These are phyloP conservation scores for Lasioglossum vierecki DNA, from an alignment of 2,888 invertebrate genomes.

Conservation along the genomic window DNA sequence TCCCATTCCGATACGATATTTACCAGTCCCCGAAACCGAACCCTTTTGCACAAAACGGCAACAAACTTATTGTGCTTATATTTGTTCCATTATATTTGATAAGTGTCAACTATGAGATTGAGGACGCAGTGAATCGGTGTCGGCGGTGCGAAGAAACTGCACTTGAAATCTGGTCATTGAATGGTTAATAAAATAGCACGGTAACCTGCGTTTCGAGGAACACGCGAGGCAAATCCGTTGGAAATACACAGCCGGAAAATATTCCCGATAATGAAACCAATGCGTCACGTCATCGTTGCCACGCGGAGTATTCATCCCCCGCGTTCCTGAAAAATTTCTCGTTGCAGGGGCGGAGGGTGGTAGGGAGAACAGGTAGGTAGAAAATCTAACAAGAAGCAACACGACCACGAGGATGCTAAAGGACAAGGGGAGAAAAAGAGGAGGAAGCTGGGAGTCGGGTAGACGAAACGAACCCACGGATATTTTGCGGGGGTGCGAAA, in stretches of 20 bases:
- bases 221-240: neutral
- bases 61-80: neutral
- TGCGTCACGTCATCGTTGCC: neutral
- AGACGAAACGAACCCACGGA: conserved; percentile 61
- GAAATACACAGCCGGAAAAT: neutral
- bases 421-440: conserved; percentile 34
- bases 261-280: neutral
- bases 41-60: neutral
- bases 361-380: conserved; percentile 10
- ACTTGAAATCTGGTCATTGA: neutral
- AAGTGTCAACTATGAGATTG: neutral
- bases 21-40: neutral
- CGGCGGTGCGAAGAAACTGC: neutral
- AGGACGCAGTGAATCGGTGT: neutral
- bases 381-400: conserved; percentile 60
- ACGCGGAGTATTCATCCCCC: neutral
- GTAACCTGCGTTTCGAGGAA: neutral
- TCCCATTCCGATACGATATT: neutral
- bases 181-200: neutral
- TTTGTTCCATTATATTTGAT: too few relatives aligned
- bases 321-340: neutral
- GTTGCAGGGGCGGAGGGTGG: neutral
- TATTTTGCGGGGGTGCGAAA: conserved; percentile 72
- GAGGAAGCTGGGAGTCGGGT: neutral
- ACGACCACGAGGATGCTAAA: conserved; percentile 47